These are phyloP conservation scores for Phycodurus eques DNA, from an alignment of 2,113 vertebrate species.

Conservation along the genomic window DNA sequence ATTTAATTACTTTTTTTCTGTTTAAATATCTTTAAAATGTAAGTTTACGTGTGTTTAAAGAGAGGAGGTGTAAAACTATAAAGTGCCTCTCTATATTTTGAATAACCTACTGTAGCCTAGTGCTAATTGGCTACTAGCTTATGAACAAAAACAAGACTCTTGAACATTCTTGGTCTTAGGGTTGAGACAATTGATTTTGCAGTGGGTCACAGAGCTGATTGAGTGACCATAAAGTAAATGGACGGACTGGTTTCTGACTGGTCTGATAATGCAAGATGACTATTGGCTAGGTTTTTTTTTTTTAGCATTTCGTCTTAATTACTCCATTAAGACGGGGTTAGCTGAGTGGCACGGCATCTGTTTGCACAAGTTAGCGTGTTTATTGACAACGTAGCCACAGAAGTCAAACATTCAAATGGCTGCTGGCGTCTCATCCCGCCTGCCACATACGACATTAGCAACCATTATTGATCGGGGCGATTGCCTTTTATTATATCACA, in stretches of 20 bases:
- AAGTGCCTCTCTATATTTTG: too few relatives aligned
- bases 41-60: too few relatives aligned
- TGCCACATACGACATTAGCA: slow-evolving; percentile 23
- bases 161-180: too few relatives aligned
- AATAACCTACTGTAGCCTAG: too few relatives aligned
- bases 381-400: neutral
- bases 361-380: neutral
- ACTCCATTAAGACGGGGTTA: neutral
- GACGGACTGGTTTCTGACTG: neutral
- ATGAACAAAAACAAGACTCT: too few relatives aligned
- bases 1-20: too few relatives aligned
- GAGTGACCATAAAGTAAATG: neutral
- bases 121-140: too few relatives aligned
- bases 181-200: too few relatives aligned
- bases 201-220: too few relatives aligned
- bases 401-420: slow-evolving; percentile 1
- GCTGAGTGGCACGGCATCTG: neutral
- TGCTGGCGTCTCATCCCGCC: neutral
- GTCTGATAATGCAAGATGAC: neutral
- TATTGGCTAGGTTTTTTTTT: neutral
- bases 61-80: too few relatives aligned
- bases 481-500: slow-evolving; percentile 54
- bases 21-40: too few relatives aligned
- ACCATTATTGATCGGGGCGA: slow-evolving; percentile 37
- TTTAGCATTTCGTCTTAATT: neutral